A percentile compares a stretch with the other conserved stretches of the same genome.
These are phyloP conservation scores for Oscheius sp. DNA, from an alignment of 1,140 invertebrate genomes.

Conservation along the genomic window DNA sequence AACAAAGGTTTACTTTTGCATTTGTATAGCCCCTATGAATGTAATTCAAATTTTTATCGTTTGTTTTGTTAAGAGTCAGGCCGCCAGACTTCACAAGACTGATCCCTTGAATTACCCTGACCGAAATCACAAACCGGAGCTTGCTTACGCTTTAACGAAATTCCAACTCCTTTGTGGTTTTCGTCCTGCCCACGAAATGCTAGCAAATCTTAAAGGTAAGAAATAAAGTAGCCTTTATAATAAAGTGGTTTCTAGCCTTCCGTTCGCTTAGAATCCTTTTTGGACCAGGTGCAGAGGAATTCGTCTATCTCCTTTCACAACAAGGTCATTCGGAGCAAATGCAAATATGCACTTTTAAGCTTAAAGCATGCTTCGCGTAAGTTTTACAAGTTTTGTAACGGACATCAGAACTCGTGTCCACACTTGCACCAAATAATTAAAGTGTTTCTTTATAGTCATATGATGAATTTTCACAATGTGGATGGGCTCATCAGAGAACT, in stretches of 20 bases:
- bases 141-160: slow-evolving; percentile 86
- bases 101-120: slow-evolving; percentile 89
- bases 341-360: no score
- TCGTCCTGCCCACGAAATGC: slow-evolving; percentile 76
- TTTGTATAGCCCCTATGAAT: no score
- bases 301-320: no score
- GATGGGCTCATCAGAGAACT: background rate
- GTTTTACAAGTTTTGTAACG: no score
- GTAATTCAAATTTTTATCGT: background rate
- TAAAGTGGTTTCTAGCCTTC: background rate
- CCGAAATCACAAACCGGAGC: slow-evolving; percentile 95
- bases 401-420: no score
- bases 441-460: no score
- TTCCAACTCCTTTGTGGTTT: slow-evolving; percentile 95
- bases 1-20: no score
- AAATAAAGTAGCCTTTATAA: background rate
- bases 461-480: background rate
- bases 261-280: background rate
- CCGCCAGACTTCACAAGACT: slow-evolving; percentile 74
- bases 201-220: slow-evolving; percentile 49
- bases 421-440: no score
- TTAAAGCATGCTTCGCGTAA: no score
- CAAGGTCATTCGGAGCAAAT: no score
- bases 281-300: background rate
- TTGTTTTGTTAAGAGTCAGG: slow-evolving; percentile 70